These are phyloP conservation scores for Pantherophis alleghaniensis DNA, from an alignment of 2,797 vertebrate species.

Conservation along the genomic window DNA sequence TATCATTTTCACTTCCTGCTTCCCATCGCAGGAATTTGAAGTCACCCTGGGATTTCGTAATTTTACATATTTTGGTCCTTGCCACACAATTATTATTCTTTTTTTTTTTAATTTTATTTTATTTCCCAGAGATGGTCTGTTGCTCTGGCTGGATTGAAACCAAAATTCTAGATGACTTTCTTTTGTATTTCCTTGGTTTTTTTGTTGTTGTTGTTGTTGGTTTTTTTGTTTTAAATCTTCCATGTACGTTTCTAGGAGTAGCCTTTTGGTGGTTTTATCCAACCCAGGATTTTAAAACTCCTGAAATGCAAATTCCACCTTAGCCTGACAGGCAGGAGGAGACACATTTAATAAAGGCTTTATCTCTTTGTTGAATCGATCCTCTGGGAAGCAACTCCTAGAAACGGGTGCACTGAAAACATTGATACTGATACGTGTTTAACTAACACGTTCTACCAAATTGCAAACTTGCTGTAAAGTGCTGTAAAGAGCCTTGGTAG, in stretches of 20 bases:
- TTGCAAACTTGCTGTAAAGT: background rate
- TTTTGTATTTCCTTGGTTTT: background rate
- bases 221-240: background rate
- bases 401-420: background rate
- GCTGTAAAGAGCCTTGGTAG: background rate
- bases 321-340: background rate
- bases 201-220: fast-evolving
- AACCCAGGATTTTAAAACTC: background rate
- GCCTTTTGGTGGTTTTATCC: too few species aligned
- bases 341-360: background rate
- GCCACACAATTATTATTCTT: background rate
- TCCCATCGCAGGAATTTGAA: background rate
- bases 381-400: background rate
- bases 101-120: too few species aligned
- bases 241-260: background rate
- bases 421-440: background rate
- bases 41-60: too few species aligned
- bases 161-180: background rate
- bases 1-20: background rate
- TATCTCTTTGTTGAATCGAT: background rate
- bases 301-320: background rate
- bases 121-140: background rate
- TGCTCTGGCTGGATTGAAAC: background rate
- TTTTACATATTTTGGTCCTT: background rate
- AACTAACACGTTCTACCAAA: background rate